phyloP scores from a whole-genome alignment of 2,888 invertebrate species.

The Lepidocyrtinus sp. region DNA sequence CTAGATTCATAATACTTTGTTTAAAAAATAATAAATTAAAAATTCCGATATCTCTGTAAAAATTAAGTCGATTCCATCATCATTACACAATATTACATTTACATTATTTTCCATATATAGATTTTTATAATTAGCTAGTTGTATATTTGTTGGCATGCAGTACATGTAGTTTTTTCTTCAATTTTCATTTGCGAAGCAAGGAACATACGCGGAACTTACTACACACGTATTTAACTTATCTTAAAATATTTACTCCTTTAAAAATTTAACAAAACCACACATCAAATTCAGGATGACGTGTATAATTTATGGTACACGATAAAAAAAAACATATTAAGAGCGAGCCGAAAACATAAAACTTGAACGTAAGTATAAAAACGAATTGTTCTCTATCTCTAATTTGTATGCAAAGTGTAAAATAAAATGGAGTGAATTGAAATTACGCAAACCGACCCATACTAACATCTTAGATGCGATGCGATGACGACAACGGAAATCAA shows the following conservation, averaged over 20 bases:
- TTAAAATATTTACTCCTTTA: too few species aligned
- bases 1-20: slow-evolving; percentile 67
- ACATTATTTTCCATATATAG: slow-evolving; percentile 26
- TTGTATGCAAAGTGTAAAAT: slow-evolving; percentile 4
- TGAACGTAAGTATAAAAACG: not conserved
- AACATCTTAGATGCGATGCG: slow-evolving; percentile 4
- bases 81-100: slow-evolving; percentile 49
- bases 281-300: too few species aligned
- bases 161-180: slow-evolving; percentile 17
- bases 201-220: slow-evolving; percentile 55
- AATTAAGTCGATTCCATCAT: slow-evolving; percentile 64
- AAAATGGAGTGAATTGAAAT: too few species aligned
- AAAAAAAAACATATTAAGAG: slow-evolving; percentile 2
- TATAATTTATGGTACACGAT: not conserved
- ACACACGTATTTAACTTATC: slow-evolving; percentile 21
- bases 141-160: slow-evolving; percentile 47
- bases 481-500: not conserved
- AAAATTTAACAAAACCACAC: not conserved
- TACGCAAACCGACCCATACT: too few species aligned
- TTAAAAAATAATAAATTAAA: slow-evolving; percentile 67
- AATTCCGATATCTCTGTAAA: slow-evolving; percentile 65
- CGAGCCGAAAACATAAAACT: not conserved
- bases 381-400: not conserved
- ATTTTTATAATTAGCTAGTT: slow-evolving; percentile 28
- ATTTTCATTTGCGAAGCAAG: slow-evolving; percentile 50